A percentile compares a stretch with the other conserved stretches of the same genome.
Evolutionary conservation across 2,797 vertebrate genomes (phyloP).

Genomic region (Tapera naevia): DNA sequence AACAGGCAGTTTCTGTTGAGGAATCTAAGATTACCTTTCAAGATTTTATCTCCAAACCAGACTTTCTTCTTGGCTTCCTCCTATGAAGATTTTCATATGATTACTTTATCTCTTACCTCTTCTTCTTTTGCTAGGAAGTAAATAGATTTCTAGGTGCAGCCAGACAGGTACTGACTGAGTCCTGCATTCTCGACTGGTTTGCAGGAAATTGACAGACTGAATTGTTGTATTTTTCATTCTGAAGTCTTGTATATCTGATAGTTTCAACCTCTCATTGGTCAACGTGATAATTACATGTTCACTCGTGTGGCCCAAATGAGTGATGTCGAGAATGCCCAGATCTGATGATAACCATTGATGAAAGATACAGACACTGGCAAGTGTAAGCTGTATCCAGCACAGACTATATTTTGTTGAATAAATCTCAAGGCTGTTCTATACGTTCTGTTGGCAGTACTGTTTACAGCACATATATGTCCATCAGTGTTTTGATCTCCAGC

Average conservation of each 20-base stretch:
- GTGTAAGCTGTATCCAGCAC: neutral
- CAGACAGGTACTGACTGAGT: neutral
- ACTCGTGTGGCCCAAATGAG: neutral
- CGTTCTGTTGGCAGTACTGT: neutral
- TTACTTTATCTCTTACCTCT: neutral
- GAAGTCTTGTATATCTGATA: neutral
- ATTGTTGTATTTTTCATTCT: neutral
- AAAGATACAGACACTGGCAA: neutral
- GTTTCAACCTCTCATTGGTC: neutral
- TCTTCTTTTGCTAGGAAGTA: neutral
- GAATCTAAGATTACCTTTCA: neutral
- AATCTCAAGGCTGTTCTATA: rapidly evolving
- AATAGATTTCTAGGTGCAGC: neutral
- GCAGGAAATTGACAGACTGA: neutral
- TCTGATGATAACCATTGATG: neutral
- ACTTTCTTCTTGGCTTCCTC: neutral
- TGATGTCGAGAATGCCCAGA: neutral
- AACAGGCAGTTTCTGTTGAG: neutral
- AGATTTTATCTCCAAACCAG: neutral
- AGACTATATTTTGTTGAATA: neutral
- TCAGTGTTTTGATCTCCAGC: neutral
- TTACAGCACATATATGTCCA: neutral
- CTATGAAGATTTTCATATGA: neutral
- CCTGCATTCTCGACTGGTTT: neutral
- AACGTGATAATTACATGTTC: rapidly evolving